Evolutionary conservation across 2,888 invertebrate genomes (phyloP).

Genomic region (Malthinus seriepunctatus): DNA sequence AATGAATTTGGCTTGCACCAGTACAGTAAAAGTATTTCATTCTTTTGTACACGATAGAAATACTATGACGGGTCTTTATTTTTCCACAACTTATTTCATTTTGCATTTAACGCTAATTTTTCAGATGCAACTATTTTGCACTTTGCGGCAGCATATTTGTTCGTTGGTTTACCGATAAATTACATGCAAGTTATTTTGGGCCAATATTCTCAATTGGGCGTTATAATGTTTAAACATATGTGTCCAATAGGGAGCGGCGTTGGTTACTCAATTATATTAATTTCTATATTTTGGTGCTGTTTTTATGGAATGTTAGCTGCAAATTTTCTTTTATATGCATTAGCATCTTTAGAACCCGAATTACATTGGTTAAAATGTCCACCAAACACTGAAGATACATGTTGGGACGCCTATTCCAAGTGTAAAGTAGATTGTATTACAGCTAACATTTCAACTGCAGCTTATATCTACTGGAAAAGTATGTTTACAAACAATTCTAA

Average conservation of each 20-base stretch:
- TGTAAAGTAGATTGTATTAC: conserved; percentile 18
- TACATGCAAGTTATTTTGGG: conserved; percentile 34
- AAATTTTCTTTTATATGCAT: conserved; percentile 27
- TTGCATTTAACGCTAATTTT: not conserved
- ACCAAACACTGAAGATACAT: not conserved
- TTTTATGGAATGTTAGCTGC: conserved; percentile 21
- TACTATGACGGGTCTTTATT: no score
- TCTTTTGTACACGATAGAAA: no score
- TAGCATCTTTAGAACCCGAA: conserved; percentile 15
- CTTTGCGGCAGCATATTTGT: conserved; percentile 20
- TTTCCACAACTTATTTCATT: no score
- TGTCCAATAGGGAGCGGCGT: conserved; percentile 32
- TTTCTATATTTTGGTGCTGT: conserved; percentile 17
- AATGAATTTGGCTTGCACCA: conserved; percentile 3
- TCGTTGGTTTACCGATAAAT: conserved; percentile 34
- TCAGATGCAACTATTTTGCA: conserved; percentile 30
- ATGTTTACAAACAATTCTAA: conserved; percentile 10
- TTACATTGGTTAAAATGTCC: conserved; percentile 32
- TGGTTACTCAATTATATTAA: conserved; percentile 24
- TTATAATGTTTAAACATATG: conserved; percentile 28
- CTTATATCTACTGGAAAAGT: conserved; percentile 30
- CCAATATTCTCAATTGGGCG: conserved; percentile 32
- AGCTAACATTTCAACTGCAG: conserved; percentile 6
- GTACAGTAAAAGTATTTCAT: not conserved
- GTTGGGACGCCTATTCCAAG: conserved; percentile 20